Evolutionary conservation across 2,113 vertebrate species (phyloP), one percentile per base, ranked within the genome.

Genomic region (Calidris pygmaea): DNA sequence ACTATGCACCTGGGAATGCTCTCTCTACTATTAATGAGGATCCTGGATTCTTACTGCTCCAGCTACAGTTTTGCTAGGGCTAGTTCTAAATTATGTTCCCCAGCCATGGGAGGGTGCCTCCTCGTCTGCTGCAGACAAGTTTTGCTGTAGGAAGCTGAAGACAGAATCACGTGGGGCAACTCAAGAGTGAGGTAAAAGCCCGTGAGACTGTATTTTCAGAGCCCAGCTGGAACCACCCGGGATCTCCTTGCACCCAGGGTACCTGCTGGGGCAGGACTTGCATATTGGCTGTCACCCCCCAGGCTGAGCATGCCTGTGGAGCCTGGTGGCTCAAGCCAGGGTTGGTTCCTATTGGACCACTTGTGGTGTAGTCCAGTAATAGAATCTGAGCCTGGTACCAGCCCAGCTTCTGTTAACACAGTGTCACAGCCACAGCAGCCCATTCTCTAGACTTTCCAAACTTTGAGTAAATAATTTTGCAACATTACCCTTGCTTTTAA

Each of bases 241-340:
- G 16, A 48, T 68, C 18, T 43, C 50, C 87, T 39, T 34, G 75
- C 34, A 17, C 14, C 60, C 41, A 14, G 16, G 41, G 7, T 48
- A 45, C 59, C 47, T 27, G 26, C 39, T 43, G 30, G 47, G 55
- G 20, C 68, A 47, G 81, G 55, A 45, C 11, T 34, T 14, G 20
- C 7, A 3, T 7, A 3, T 7, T 12, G 37, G 41, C n/a, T 13
- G 0, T 14, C 1, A 17, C 43, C 35, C 15, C 26, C 16, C 4
- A 6, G 32, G 20, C 10, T 29, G 55, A 23, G 65, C 1, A 4
- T 24, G 52, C 52, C 35, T 12, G 3, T 34, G 23, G 35, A 19
- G 50, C 29, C 58, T 3, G 26, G 5, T 1, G 47, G 55, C 70
- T 70, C 37, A 8, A 27, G 27, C 19, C 29, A 18, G 70, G 37